Evolutionary conservation across 2,113 vertebrate genomes (phyloP), one percentile per base, ranked within the genome.

Genomic region (Gasterosteus aculeatus): DNA sequence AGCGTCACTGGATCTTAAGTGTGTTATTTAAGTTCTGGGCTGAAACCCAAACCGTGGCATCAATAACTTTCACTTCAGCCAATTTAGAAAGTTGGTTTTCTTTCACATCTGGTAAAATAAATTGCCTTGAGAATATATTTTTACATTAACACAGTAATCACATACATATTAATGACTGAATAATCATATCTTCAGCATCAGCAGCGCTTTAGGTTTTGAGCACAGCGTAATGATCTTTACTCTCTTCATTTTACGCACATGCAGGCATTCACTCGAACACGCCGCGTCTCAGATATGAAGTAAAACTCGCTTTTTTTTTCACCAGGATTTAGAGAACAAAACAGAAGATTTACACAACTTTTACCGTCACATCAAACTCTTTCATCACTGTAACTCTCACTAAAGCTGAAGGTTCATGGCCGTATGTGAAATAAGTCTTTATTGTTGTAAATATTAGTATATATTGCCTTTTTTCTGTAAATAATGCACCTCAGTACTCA

Each of bases 381-480:
- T 10, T 54, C 69, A 35, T 89, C 77, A 78, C 84, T 80, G 81
- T 87, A 80, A 75, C 68, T 72, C 35, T 62, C 54, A 80, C 47
- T 63, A 75, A 31, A 80, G 66, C 18, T 88, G 82, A 90, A 74
- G 83, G 71, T 90, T 87, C 81, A 78, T 86, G 79, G 81, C 89
- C 56, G 31, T 88, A 76, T 82, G 91, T 94, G 91, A 91, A 90
- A 86, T 65, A 84, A 84, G 85, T 90, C 90, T 84, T 90, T 90
- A 81, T 67, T 91, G 90, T 92, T 95, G 94, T 95, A 94, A 92
- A 94, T 95, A 94, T 92, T 91, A 88, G 86, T 92, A 92, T 90
- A 92, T 93, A 93, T 91, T 89, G 85, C 94, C 89, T 92, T 89
- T 85, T 89, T 91, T 93, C 84, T 96, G 95, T 96, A 96, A 93